Conservation (phyloP, 2,797 vertebrate genomes). For the Enteromius fasciolatus region DNA sequence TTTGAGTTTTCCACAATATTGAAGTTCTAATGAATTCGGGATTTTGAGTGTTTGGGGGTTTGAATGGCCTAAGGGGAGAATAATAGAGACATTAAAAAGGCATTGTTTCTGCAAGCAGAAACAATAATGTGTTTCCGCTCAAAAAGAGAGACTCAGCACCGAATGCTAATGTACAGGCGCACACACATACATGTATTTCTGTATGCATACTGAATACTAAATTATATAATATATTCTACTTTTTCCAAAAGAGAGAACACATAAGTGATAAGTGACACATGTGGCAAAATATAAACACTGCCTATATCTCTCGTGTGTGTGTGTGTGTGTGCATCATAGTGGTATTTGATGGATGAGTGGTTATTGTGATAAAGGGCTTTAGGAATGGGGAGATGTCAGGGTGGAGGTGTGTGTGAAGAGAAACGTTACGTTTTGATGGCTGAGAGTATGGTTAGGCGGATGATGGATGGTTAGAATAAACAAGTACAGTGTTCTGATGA, state of each 20-base stretch:
- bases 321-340: constrained; percentile 21
- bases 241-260: constrained; percentile 29
- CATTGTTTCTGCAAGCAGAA: constrained; percentile 47
- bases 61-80: constrained; percentile 41
- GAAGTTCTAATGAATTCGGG: constrained; percentile 62
- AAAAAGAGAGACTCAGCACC: constrained; percentile 21
- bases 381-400: constrained; percentile 31
- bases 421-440: constrained; percentile 43
- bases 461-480: constrained; percentile 45
- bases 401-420: constrained; percentile 39
- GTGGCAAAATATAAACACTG: constrained; percentile 36
- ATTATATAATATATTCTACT: constrained; percentile 41
- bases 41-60: constrained; percentile 45
- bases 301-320: background rate
- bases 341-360: constrained; percentile 45
- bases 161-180: constrained; percentile 13
- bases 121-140: constrained; percentile 52
- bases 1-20: constrained; percentile 52
- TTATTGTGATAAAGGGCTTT: constrained; percentile 35
- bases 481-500: constrained; percentile 36
- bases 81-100: constrained; percentile 56
- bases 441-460: constrained; percentile 37
- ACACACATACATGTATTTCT: constrained; percentile 18
- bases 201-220: constrained; percentile 14
- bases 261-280: constrained; percentile 18